Percentiles rank a stretch among this genome's conserved stretches.
Evolutionary conservation across 1,140 invertebrate genomes (phyloP).

Genomic region (Macrotrachela quadricornifera): DNA sequence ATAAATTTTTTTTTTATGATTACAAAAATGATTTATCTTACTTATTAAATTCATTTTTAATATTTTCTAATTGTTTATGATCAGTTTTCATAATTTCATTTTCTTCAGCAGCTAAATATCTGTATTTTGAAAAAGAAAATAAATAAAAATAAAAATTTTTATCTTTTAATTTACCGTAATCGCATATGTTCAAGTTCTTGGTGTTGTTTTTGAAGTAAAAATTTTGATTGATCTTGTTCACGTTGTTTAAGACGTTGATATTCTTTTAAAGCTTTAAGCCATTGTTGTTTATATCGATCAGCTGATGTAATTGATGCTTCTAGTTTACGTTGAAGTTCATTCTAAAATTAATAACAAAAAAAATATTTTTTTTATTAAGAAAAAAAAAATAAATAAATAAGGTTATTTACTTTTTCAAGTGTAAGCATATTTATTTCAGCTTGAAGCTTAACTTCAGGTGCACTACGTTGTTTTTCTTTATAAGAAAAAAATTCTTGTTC

Average conservation of each 20-base stretch:
- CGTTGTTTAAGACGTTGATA: slow-evolving; percentile 25
- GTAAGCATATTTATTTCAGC: slow-evolving; percentile 31
- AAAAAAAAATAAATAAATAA: no score
- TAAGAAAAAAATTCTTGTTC: slow-evolving; percentile 23
- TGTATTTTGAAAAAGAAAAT: no score
- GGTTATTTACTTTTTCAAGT: slow-evolving; percentile 31
- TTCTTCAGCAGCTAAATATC: slow-evolving; percentile 25
- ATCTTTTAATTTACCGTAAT: slow-evolving; percentile 10
- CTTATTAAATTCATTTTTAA: slow-evolving; percentile 27
- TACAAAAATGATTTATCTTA: slow-evolving; percentile 11
- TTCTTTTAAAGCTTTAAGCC: slow-evolving; percentile 28
- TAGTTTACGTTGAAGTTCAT: slow-evolving; percentile 28
- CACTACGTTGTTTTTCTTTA: slow-evolving; percentile 24
- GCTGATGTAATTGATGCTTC: slow-evolving; percentile 28
- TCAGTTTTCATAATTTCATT: slow-evolving; percentile 23
- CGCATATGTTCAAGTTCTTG: slow-evolving; percentile 31
- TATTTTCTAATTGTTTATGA: slow-evolving; percentile 22
- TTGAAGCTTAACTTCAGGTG: slow-evolving; percentile 29
- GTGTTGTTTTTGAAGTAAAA: slow-evolving; percentile 18
- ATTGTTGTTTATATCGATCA: slow-evolving; percentile 32
- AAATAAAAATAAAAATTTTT: not conserved
- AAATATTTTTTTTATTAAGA: no score
- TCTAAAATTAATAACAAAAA: slow-evolving; percentile 12
- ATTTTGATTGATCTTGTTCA: slow-evolving; percentile 22
- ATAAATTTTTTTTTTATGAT: not conserved